Conservation (phyloP, 2,113 vertebrate genomes). For the Panthera leo region DNA sequence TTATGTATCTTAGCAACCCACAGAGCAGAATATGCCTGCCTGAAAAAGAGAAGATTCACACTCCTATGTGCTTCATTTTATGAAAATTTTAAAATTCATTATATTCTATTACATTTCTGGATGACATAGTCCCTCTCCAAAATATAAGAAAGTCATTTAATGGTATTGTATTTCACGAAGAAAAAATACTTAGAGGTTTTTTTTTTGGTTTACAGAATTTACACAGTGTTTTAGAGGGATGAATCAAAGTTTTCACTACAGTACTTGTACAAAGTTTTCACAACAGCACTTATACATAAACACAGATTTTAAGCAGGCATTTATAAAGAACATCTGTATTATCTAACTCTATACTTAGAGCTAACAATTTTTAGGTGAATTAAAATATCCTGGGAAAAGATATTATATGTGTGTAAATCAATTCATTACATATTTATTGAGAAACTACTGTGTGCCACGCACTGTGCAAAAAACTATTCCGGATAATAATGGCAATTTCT, state of each 20-base stretch:
- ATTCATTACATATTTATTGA: slow-evolving; percentile 6
- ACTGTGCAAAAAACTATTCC: not conserved
- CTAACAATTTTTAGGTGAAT: not conserved
- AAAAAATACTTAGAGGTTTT: not conserved
- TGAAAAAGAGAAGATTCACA: slow-evolving; percentile 26
- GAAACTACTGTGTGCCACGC: not conserved
- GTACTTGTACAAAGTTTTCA: not conserved
- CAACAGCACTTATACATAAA: not conserved
- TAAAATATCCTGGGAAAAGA: not conserved
- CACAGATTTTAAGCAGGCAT: not conserved
- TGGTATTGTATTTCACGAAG: not conserved
- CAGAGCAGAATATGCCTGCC: slow-evolving; percentile 8
- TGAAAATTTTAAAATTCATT: slow-evolving; percentile 20
- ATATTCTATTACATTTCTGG: slow-evolving; percentile 12
- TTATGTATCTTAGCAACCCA: slow-evolving; percentile 75
- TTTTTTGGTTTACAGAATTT: slow-evolving; percentile 8
- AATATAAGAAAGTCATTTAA: not conserved
- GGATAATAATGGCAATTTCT: not conserved
- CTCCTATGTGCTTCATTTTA: not conserved
- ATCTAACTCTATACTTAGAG: not conserved
- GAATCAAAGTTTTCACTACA: not conserved
- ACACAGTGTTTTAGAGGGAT: not conserved
- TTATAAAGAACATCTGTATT: not conserved
- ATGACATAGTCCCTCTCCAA: not conserved
- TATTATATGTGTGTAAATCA: not conserved